Conservation (phyloP, 1,140 invertebrate genomes). For the Cydia fagiglandana region DNA sequence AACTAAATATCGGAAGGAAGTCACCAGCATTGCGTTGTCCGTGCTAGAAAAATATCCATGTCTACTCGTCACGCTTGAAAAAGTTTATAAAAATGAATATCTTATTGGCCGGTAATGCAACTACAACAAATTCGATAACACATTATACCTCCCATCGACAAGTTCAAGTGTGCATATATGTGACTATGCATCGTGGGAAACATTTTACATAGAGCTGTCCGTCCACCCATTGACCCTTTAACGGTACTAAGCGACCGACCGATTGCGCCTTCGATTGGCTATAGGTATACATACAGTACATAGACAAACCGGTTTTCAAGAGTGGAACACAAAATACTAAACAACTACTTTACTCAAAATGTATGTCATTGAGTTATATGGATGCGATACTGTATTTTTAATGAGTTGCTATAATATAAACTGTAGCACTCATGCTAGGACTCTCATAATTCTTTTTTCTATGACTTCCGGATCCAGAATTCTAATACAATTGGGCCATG, state of each 20-base stretch:
- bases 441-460: too few species aligned
- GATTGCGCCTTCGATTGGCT: slow-evolving; percentile 38
- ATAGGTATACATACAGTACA: slow-evolving; percentile 15
- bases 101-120: slow-evolving; percentile 14
- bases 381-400: background rate
- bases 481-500: too few species aligned
- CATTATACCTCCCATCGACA: slow-evolving; percentile 49
- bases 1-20: too few species aligned
- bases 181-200: slow-evolving; percentile 61
- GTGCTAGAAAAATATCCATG: too few species aligned
- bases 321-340: slow-evolving; percentile 7
- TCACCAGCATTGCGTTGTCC: too few species aligned
- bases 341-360: background rate
- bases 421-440: too few species aligned
- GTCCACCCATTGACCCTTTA: slow-evolving; percentile 59
- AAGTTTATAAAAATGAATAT: too few species aligned
- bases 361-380: background rate
- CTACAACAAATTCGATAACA: slow-evolving; percentile 50
- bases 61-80: too few species aligned
- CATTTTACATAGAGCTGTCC: slow-evolving; percentile 45
- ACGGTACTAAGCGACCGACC: slow-evolving; percentile 48
- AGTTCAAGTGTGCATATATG: slow-evolving; percentile 50
- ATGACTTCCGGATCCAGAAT: too few species aligned
- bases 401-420: background rate
- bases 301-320: slow-evolving; percentile 6